Evolutionary conservation across 2,113 vertebrate species (phyloP), one percentile per base, ranked within the genome.

Genomic region (Calonectris borealis): DNA sequence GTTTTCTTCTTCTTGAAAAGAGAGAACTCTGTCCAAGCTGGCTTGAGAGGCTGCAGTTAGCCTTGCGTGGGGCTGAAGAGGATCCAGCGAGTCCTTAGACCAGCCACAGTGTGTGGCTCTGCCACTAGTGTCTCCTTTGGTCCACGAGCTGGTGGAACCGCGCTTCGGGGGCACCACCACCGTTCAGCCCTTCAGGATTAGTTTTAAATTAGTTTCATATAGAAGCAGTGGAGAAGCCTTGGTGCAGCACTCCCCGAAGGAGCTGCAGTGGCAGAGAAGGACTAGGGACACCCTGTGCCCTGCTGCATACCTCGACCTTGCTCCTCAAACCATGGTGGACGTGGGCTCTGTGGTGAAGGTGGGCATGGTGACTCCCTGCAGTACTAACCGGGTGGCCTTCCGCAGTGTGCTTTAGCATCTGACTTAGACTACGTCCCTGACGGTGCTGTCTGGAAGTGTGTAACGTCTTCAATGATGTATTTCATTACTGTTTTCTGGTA

Each of bases 261-360:
- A 80, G n/a, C 32, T n/a, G 10, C 19, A 32, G 51, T 31, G 22
- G 29, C 12, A 14, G 29, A 34, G 65, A 25, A 76, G 15, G 38
- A 32, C 19, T 12, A 8, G 64, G 22, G 31, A 26, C 22, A 5
- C 6, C 8, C 8, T 3, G 0, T 13, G 6, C 71, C 13, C 32
- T 62, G n/a, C 10, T 52, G 16, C 10, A 1, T 32, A 3, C 5
- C 18, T 54, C 2, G 2, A 0, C 55, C 31, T 57, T 32, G 36
- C 38, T 60, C 5, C 46, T 75, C 66, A 68, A 64, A 11, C 49
- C 5, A 0, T 2, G 31, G 44, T 6, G 38, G 38, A 4, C 0
- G 3, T 24, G 14, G 40, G 7, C 42, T 85, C 31, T 31, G 13
- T 4, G 14, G 10, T 29, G 46, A n/a, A 15, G 3, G 2, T 2